Percentiles rank a stretch among this genome's conserved stretches.
Evolutionary conservation across 2,888 invertebrate species (phyloP).

Genomic region (Acanthosepion pharaonis): DNA sequence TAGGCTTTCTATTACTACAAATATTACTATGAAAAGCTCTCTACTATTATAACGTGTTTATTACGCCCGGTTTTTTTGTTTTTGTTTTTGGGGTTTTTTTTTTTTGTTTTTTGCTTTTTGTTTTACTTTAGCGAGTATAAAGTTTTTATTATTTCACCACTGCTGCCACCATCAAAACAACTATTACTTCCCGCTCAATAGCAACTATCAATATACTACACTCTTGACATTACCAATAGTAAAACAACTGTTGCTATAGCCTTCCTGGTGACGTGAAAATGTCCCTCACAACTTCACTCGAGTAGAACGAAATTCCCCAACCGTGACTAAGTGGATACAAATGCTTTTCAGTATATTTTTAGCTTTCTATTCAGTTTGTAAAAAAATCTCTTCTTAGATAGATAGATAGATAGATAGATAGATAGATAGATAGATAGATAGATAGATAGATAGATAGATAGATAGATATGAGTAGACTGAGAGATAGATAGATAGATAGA

Average conservation of each 20-base stretch:
- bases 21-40: too few species aligned
- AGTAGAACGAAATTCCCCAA: not conserved
- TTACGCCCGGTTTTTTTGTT: too few species aligned
- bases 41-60: too few species aligned
- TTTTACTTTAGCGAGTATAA: not conserved
- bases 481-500: too few species aligned
- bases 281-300: not conserved
- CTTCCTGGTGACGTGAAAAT: not conserved
- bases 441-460: too few species aligned
- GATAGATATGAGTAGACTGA: not conserved
- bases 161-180: not conserved
- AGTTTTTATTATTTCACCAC: not conserved
- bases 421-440: too few species aligned
- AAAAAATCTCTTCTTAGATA: not conserved
- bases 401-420: not conserved
- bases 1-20: too few species aligned
- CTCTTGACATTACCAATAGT: not conserved
- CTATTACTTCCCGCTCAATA: not conserved
- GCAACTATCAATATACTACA: not conserved
- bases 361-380: not conserved
- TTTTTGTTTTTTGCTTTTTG: too few species aligned
- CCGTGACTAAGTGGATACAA: constrained; percentile 7
- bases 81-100: too few species aligned
- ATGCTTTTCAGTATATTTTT: not conserved
- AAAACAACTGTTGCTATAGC: not conserved